phyloP scores from a whole-genome alignment of 2,113 vertebrate species.

The Gnathonemus echidnorhynchus region DNA sequence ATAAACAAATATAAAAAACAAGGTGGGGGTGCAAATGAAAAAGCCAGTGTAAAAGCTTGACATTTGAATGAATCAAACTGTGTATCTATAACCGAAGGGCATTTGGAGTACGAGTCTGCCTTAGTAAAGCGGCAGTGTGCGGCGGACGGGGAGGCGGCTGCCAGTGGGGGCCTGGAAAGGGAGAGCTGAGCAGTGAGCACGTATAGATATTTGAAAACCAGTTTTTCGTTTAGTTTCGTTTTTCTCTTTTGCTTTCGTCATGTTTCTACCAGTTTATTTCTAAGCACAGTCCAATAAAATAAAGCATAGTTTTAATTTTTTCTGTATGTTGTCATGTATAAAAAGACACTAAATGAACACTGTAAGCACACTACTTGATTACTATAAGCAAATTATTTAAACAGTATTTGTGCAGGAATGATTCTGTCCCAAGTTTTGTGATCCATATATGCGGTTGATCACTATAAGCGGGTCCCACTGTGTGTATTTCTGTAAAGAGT shows the following conservation, averaged over 20 bases:
- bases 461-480: no score
- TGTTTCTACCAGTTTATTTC: constrained; percentile 22
- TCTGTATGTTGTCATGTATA: not conserved
- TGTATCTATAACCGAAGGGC: constrained; percentile 3
- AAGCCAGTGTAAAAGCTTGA: not conserved
- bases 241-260: constrained; percentile 39
- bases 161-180: not conserved
- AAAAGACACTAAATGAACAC: constrained; percentile 19
- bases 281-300: not conserved
- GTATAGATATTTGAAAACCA: constrained; percentile 27
- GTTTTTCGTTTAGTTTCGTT: constrained; percentile 19
- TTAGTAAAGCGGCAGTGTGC: constrained; percentile 6
- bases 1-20: constrained; percentile 3
- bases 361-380: no score
- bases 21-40: not conserved
- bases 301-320: no score
- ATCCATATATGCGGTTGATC: no score
- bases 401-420: no score
- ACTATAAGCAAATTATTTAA: no score
- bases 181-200: constrained; percentile 5
- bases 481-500: not conserved
- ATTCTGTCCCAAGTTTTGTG: no score
- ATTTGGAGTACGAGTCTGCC: constrained; percentile 7
- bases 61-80: constrained; percentile 21
- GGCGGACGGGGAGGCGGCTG: not conserved